phyloP scores from a whole-genome alignment of 2,113 vertebrate species.

The Stictonetta naevosa region DNA sequence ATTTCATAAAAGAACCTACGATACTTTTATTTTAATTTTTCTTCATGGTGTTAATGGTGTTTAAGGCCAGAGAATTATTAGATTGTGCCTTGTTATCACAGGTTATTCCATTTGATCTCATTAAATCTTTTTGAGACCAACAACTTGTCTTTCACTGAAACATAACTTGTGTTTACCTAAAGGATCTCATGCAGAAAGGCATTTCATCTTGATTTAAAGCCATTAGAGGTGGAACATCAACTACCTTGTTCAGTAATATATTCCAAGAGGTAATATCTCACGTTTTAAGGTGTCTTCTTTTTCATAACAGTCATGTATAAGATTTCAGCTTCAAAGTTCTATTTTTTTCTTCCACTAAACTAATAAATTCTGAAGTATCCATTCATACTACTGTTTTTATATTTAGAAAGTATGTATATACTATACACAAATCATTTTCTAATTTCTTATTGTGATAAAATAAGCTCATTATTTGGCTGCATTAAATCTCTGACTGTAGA shows the following conservation, averaged over 20 bases:
- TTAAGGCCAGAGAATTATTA: neutral
- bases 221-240: neutral
- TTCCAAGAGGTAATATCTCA: neutral
- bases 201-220: neutral
- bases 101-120: neutral
- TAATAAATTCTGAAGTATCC: neutral
- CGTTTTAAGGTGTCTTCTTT: neutral
- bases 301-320: neutral
- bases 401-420: neutral
- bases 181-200: neutral
- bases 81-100: neutral
- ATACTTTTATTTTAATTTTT: too few relatives aligned
- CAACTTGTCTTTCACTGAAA: neutral
- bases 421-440: neutral
- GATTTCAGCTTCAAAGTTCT: neutral
- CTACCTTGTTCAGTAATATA: neutral
- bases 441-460: neutral
- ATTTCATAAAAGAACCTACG: neutral
- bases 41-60: neutral
- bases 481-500: neutral
- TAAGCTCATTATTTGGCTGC: neutral
- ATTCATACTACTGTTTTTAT: neutral
- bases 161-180: neutral
- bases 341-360: neutral
- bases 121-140: neutral